A percentile compares a stretch with the other conserved stretches of the same genome.
These are phyloP conservation scores for Phalacrocorax brasilianus DNA, from an alignment of 2,113 vertebrate genomes.

Conservation along the genomic window DNA sequence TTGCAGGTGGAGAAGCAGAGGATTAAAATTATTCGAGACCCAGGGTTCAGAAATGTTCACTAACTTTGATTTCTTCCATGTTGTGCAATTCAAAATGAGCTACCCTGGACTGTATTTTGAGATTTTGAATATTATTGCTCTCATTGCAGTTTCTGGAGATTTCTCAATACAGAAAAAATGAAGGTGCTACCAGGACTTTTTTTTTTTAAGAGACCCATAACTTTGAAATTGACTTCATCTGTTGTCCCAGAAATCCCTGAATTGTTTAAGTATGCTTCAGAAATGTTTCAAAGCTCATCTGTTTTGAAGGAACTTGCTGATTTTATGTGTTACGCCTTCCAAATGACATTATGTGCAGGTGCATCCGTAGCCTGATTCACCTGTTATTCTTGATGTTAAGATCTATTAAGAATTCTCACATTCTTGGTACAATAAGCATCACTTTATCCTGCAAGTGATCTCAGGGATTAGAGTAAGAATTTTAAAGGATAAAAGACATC, in stretches of 20 bases:
- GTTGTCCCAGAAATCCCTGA: not conserved
- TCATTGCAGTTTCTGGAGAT: not conserved
- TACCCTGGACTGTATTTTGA: not conserved
- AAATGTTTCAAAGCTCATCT: not conserved
- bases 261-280: not conserved
- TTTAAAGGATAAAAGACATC: slow-evolving; percentile 3
- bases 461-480: not conserved
- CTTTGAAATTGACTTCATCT: not conserved
- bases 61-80: not conserved
- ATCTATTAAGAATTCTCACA: not conserved
- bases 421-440: not conserved
- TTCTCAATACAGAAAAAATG: not conserved
- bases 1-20: not conserved
- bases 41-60: fast-evolving
- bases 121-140: not conserved
- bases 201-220: not conserved
- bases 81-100: not conserved
- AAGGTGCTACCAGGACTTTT: not conserved
- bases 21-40: not conserved
- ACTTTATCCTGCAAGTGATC: not conserved
- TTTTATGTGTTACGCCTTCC: not conserved
- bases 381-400: not conserved
- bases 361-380: not conserved
- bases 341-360: not conserved
- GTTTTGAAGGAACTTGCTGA: not conserved